Evolutionary conservation across 1,140 invertebrate genomes (phyloP), one percentile per base, ranked within the genome.

Genomic region (Cecropterus lyciades): DNA sequence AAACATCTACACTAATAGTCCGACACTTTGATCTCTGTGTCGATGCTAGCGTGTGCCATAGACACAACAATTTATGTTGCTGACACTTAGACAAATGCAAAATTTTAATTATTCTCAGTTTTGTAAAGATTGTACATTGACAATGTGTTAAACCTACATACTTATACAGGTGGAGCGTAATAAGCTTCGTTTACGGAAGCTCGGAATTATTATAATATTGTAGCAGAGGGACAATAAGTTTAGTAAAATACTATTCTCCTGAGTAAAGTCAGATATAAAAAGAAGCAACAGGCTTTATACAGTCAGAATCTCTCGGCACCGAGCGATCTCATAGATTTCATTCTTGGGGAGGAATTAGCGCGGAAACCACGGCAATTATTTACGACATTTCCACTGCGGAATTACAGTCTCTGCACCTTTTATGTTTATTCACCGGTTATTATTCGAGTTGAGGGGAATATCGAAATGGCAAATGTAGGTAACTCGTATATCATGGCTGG

Each of bases 381-480:
- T 83, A 87, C 74, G 75, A 79, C 78, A 72, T 78, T 80, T 79
- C 68, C 77, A 73, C 70, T 64, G 66, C 73, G 73, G 73, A 77
- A 82, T 86, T 82, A 84, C 72, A 73, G 72, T 66, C 72, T 71
- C 72, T 75, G 74, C 67, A 70, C 75, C 60, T 87, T 87, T 89
- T 83, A 87, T 86, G 84, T 87, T 80, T 80, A 87, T 85, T 83
- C 79, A 71, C 77, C 71, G 77, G 73, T 82, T 84, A 85, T 89
- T 84, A 87, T 85, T 82, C 72, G 15, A 72, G 75, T 62, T 37
- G 33, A n/a, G 33, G 10, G 33, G 27, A 30, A 7, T 37, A 37
- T 37, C n/a, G 10, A 3, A 37, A 37, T 11, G 3, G 33, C 33
- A 37, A 33, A 37, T 37, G 11, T 37, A 10, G 33, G 10, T 37